Evolutionary conservation across 2,888 invertebrate species (phyloP), one percentile per base, ranked within the genome.

Genomic region (Sturmia bella): DNA sequence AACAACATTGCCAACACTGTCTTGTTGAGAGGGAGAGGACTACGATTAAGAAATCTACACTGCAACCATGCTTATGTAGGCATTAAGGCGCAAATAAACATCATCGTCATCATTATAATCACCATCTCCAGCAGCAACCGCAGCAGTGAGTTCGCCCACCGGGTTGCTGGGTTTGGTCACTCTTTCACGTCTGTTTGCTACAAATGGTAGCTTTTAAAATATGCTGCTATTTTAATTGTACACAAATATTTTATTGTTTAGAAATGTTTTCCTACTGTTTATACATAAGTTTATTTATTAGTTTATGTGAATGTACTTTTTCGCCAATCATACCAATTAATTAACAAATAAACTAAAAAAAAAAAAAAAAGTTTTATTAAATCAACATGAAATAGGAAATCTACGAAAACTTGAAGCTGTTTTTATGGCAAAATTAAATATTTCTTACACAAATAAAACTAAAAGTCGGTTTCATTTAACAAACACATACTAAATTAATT

Each of bases 301-400:
- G 21, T 21, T 12, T 6, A 50, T 21, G 50, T 6, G 5, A 45
- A 43, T 17, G 52, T 54, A 11, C 41, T 17, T 50, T 56, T 52
- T 54, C 37, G 45, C 13, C 12, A 41, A 52, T 68, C 59, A 48
- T 48, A 64, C 9, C 72, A 72, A 66, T 66, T 78, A 66, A 78
- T 77, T 64, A 70, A 50, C 41, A 56, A 77, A 70, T 70, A 19
- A 64, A 39, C 63, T 50, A 63, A 24, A 63, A 56, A 48, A 45
- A 17, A 32, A 32, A 27, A 27, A 27, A 27, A 27, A 27, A 27
- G 9, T 9, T 9, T 1, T 32, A 7, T 32, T 32, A 32, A 5
- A 32, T 3, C 7, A 6, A 32, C n/a, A n/a, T n/a, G n/a, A n/a
- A n/a, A n/a, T n/a, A n/a, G n/a, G n/a, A n/a, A n/a, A n/a, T n/a